Conservation (phyloP, 2,797 vertebrate species). For the Micrastur ruficollis region DNA sequence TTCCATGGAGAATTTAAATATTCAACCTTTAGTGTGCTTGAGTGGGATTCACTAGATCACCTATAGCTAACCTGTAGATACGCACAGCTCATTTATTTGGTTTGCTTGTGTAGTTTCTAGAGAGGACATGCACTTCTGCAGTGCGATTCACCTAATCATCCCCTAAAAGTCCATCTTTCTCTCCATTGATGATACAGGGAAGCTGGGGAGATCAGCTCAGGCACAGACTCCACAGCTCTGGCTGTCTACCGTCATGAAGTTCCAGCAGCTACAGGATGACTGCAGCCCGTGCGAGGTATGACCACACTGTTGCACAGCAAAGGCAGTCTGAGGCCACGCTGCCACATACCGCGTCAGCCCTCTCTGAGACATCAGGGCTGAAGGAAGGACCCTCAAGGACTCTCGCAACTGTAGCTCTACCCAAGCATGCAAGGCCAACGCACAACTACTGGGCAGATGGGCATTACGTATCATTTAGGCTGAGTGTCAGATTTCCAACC, state of each 20-base stretch:
- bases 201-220: not conserved
- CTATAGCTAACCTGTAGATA: not conserved
- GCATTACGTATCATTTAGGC: not conserved
- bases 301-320: rapidly evolving
- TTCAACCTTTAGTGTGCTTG: not conserved
- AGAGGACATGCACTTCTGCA: not conserved
- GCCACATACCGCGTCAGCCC: not conserved
- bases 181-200: not conserved
- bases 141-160: not conserved
- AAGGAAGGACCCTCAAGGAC: not conserved
- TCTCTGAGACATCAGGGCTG: not conserved
- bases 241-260: not conserved
- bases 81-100: not conserved
- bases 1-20: not conserved
- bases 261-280: not conserved
- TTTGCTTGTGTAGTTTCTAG: not conserved
- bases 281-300: not conserved
- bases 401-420: not conserved
- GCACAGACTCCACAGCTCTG: not conserved
- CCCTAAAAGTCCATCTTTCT: not conserved
- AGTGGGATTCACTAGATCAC: not conserved
- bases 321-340: not conserved
- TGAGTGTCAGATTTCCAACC: not conserved
- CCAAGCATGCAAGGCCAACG: not conserved
- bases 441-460: not conserved